Percentiles rank a stretch among this genome's conserved stretches.
phyloP scores from a whole-genome alignment of 2,113 vertebrate species.

The Orthonyx spaldingii region DNA sequence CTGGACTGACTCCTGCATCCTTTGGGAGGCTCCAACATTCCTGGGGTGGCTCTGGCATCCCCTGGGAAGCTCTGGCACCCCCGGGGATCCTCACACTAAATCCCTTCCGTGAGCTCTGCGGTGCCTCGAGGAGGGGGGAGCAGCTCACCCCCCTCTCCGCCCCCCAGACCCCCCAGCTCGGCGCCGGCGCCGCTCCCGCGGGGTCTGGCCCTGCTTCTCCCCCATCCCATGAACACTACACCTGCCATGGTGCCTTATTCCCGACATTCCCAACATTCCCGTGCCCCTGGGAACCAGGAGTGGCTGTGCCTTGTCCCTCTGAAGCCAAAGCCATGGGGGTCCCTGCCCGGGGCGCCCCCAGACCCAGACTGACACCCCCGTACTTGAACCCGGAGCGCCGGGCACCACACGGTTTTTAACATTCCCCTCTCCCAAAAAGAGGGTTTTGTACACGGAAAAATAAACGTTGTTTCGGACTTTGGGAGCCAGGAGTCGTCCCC shows the following conservation, averaged over 20 bases:
- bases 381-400: not conserved
- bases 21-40: not conserved
- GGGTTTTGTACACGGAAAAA: not conserved
- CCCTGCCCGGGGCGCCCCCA: not conserved
- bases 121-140: not conserved
- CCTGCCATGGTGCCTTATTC: not conserved
- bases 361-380: not conserved
- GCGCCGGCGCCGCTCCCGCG: fast-evolving
- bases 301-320: not conserved
- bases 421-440: not conserved
- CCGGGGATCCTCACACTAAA: not conserved
- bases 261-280: not conserved
- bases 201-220: not conserved
- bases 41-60: too few species aligned
- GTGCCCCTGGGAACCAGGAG: not conserved
- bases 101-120: not conserved
- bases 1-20: too few species aligned
- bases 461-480: not conserved
- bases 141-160: not conserved
- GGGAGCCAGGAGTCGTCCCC: fast-evolving
- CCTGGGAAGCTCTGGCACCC: too few species aligned
- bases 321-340: not conserved
- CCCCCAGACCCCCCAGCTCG: not conserved
- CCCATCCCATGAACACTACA: not conserved
- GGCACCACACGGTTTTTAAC: not conserved